Conservation (phyloP, 1,140 invertebrate genomes). For the Neelides sp. region DNA sequence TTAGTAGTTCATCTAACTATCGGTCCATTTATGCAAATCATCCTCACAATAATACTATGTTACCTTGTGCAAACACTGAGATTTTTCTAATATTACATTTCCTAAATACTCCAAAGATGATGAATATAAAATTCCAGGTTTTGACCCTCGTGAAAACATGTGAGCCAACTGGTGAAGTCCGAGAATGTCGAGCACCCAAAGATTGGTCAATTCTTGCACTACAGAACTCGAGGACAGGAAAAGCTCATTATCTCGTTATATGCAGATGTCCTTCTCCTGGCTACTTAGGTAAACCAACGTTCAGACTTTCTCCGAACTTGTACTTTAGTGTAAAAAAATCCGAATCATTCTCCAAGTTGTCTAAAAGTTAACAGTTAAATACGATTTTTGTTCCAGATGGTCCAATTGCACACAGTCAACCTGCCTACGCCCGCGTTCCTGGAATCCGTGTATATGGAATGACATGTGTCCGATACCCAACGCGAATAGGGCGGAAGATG, state of each 20-base stretch:
- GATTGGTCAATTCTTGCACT: conserved; percentile 84
- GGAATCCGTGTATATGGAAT: conserved; percentile 84
- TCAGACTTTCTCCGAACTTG: no score
- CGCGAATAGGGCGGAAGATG: conserved; percentile 32
- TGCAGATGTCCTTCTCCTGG: conserved; percentile 74
- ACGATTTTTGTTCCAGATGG: conserved; percentile 49
- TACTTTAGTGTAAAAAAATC: no score
- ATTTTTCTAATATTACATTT: no score
- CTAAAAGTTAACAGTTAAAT: background rate
- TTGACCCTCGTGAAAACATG: conserved; percentile 84
- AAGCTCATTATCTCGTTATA: conserved; percentile 85
- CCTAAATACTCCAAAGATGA: no score
- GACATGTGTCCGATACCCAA: conserved; percentile 59
- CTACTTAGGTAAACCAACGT: conserved; percentile 55
- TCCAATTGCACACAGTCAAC: conserved; percentile 83
- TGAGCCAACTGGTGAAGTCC: conserved; percentile 74
- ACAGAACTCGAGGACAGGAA: conserved; percentile 80
- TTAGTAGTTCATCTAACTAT: no score
- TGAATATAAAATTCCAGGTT: no score
- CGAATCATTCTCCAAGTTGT: no score
- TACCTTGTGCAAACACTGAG: no score
- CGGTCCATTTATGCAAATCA: no score
- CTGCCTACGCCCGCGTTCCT: conserved; percentile 81
- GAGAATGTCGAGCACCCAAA: conserved; percentile 67
- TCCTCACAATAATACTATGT: no score